Conservation (phyloP, 1,140 invertebrate species). For the Ylistrum balloti region DNA sequence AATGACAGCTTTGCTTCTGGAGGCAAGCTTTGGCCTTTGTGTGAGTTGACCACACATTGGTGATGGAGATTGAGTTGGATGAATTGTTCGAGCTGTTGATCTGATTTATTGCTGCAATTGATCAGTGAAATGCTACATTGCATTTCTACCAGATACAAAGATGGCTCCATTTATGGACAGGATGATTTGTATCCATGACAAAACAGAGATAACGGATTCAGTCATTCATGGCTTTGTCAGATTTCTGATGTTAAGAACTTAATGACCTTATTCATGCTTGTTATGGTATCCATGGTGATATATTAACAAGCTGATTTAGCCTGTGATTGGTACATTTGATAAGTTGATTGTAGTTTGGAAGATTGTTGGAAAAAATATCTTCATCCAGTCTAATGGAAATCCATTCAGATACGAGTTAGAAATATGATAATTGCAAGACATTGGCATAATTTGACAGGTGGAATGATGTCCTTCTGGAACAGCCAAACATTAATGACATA, state of each 20-base stretch:
- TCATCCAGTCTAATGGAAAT: neutral
- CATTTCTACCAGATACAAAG: neutral
- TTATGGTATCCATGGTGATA: neutral
- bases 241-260: neutral
- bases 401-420: neutral
- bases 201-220: neutral
- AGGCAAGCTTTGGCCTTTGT: neutral
- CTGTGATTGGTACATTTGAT: conserved; percentile 16
- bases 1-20: neutral
- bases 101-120: conserved; percentile 25
- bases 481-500: neutral
- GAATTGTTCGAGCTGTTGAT: conserved; percentile 9
- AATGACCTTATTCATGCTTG: conserved; percentile 27
- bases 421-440: no score
- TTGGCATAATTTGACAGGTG: neutral
- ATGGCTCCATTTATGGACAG: neutral
- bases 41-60: neutral
- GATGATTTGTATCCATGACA: neutral
- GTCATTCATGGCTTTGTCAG: conserved; percentile 28
- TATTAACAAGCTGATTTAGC: neutral
- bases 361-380: neutral
- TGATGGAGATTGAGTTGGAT: conserved; percentile 1
- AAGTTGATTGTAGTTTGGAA: neutral
- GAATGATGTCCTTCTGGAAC: neutral
- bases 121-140: conserved; percentile 19